phyloP scores from a whole-genome alignment of 2,113 vertebrate species.

The Dasypus novemcinctus region DNA sequence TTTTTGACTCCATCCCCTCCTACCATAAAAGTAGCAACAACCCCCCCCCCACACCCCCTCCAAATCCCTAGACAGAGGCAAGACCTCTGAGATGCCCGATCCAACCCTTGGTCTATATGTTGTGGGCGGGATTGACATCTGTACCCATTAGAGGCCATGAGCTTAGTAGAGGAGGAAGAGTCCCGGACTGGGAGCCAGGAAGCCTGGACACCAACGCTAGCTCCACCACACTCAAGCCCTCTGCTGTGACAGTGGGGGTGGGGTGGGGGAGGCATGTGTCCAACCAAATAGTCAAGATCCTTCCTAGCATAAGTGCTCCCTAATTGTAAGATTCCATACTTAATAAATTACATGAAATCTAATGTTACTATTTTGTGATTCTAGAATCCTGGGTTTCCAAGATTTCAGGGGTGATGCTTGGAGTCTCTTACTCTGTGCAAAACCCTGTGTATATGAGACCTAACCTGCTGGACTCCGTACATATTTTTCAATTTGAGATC shows the following conservation, averaged over 20 bases:
- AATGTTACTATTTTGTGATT: not conserved
- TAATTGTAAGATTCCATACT: not conserved
- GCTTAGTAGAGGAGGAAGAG: not conserved
- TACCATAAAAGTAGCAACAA: not conserved
- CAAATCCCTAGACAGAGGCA: not conserved
- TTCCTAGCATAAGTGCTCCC: not conserved
- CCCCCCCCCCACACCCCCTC: not conserved
- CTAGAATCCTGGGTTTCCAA: constrained; percentile 6
- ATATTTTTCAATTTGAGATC: not conserved
- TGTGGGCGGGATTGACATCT: not conserved
- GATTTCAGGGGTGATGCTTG: not conserved
- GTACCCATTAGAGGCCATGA: not conserved
- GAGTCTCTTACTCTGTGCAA: not conserved
- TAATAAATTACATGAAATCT: constrained; percentile 5
- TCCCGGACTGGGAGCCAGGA: not conserved
- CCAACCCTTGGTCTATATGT: not conserved
- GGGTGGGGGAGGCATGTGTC: not conserved
- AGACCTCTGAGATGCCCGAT: not conserved
- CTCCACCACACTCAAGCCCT: not conserved
- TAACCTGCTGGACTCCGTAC: not conserved
- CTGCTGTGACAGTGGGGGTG: not conserved
- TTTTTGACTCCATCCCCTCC: not conserved
- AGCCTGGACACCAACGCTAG: not conserved
- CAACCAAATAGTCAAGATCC: not conserved
- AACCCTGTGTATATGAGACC: not conserved